Percentiles rank a stretch among this genome's conserved stretches.
phyloP scores from a whole-genome alignment of 2,797 vertebrate genomes.

The Lagocephalus sceleratus region DNA sequence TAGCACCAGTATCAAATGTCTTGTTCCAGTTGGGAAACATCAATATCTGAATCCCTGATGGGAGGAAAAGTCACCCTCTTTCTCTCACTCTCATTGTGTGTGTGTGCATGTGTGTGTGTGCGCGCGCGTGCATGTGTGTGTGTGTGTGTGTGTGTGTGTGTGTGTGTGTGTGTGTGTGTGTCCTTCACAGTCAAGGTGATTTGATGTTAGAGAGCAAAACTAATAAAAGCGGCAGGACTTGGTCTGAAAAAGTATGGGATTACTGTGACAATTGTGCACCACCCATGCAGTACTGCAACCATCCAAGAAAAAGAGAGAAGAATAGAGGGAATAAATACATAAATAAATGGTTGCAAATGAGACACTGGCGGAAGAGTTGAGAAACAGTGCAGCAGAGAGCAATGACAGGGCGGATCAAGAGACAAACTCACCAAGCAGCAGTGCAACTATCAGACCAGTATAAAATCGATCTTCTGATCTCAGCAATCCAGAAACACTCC shows the following conservation, averaged over 20 bases:
- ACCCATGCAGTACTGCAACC: too few species aligned
- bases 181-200: conserved; percentile 63
- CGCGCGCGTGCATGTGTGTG: conserved; percentile 29
- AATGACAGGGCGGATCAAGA: conserved; percentile 29
- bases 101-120: conserved; percentile 22
- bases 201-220: conserved; percentile 16
- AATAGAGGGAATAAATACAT: background rate
- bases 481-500: conserved; percentile 58
- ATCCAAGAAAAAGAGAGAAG: background rate
- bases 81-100: conserved; percentile 1
- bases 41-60: conserved; percentile 56
- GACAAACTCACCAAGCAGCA: conserved; percentile 74
- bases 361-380: too few species aligned
- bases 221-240: too few species aligned
- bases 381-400: conserved; percentile 20
- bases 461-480: conserved; percentile 68
- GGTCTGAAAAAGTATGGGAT: too few species aligned
- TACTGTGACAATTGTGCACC: too few species aligned
- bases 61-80: conserved; percentile 27
- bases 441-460: conserved; percentile 60
- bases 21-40: conserved; percentile 50
- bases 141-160: conserved; percentile 39
- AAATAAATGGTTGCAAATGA: too few species aligned
- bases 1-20: conserved; percentile 59
- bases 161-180: conserved; percentile 20